A percentile compares a stretch with the other conserved stretches of the same genome.
Evolutionary conservation across 2,888 invertebrate species (phyloP).

Genomic region (Lepidocyrtoides sp.): DNA sequence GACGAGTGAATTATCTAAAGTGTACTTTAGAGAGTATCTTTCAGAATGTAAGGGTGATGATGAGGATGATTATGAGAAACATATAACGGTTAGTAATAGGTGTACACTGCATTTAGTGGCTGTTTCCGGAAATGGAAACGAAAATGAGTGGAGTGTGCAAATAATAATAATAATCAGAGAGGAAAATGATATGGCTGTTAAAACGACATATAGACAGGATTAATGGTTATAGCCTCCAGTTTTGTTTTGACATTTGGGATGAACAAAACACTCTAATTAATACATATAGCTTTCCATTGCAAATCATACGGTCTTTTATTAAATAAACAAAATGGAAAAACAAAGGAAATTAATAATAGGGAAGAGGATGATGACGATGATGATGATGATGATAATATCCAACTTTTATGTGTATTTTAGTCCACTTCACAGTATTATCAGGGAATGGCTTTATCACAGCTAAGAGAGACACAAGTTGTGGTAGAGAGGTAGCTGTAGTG

Average conservation of each 20-base stretch:
- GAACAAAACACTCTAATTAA: slow-evolving; percentile 78
- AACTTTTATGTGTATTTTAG: slow-evolving; percentile 1
- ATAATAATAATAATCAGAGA: too few species aligned
- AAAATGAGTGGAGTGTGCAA: slow-evolving; percentile 11
- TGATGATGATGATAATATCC: too few species aligned
- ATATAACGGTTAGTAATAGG: too few species aligned
- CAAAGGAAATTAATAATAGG: slow-evolving; percentile 24
- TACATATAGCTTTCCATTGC: slow-evolving; percentile 69
- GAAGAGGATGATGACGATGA: too few species aligned
- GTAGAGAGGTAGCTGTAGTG: too few species aligned
- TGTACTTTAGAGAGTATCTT: slow-evolving; percentile 66
- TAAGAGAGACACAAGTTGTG: background rate
- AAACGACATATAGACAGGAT: slow-evolving; percentile 74
- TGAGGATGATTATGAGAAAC: background rate
- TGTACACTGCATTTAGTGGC: slow-evolving; percentile 39
- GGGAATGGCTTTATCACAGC: background rate
- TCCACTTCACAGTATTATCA: too few species aligned
- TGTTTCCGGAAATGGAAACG: slow-evolving; percentile 51
- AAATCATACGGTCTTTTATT: slow-evolving; percentile 41
- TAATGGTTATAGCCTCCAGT: slow-evolving; percentile 75
- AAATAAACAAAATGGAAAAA: slow-evolving; percentile 14
- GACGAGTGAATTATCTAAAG: slow-evolving; percentile 66
- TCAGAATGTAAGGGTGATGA: slow-evolving; percentile 19
- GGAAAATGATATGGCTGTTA: slow-evolving; percentile 50
- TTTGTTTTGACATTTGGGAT: slow-evolving; percentile 76